Base-by-base conservation (phyloP, 1,140 invertebrate genomes). In the Leptinotarsa lineolata region DNA sequence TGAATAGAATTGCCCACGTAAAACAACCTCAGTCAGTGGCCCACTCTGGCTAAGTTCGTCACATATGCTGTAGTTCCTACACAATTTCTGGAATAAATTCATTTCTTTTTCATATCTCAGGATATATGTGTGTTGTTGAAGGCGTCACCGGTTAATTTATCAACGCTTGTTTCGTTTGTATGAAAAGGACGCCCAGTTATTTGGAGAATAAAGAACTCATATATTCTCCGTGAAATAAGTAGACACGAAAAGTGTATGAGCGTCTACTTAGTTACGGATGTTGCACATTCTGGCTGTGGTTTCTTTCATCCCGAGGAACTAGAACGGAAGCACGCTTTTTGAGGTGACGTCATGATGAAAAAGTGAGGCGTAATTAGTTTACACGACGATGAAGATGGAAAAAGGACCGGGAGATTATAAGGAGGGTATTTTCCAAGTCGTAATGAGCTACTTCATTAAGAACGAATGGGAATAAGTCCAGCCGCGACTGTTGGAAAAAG, bases 211-310 rank as follows among this genome's bases (percentile, higher is more conserved):
- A 72, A 75, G 71, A 73, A 73, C 70, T 72, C 74, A 69, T 72
- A 75, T 75, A 75, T 75, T 75, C 65, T 44, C 74, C 66, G 58
- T 76, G 72, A 70, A 73, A 70, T 73, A 76, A 76, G 72, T 73
- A 73, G 74, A 76, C 74, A 75, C 71, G 70, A 71, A 76, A 73
- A 69, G 67, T 76, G 73, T 73, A 76, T 68, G 74, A 64, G 39
- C 67, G 74, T 70, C 64, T 72, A 70, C 72, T 76, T 73, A 73
- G 72, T 74, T 76, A 70, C 75, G 75, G 72, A 76, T 74, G 75
- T 76, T 68, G 75, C 64, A 54, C 72, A 68, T 74, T 76, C 66
- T 63, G 72, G 70, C 71, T 68, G 65, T 69, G 74, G 61, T 74
- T 74, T 44, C 64, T 68, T 74, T 46, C 30, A 64, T 69, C 67